These are phyloP conservation scores for Polia nebulosa DNA, from an alignment of 2,888 invertebrate species.

Conservation along the genomic window DNA sequence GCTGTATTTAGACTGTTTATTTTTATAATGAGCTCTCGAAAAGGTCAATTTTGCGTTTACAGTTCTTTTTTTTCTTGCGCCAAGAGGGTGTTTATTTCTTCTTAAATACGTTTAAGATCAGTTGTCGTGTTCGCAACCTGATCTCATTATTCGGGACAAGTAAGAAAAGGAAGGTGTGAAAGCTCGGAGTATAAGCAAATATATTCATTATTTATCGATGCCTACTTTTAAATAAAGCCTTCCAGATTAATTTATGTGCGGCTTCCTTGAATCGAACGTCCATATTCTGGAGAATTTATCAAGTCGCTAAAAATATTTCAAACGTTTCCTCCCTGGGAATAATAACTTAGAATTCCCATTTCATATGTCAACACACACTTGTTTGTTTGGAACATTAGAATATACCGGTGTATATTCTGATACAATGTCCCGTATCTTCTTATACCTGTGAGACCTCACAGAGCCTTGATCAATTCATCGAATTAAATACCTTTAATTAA, in stretches of 20 bases:
- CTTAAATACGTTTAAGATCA: conserved; percentile 65
- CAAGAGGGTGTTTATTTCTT: conserved; percentile 60
- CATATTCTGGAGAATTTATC: conserved; percentile 21
- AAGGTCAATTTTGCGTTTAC: conserved; percentile 67
- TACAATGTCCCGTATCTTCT: conserved; percentile 59
- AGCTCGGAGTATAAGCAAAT: conserved; percentile 47
- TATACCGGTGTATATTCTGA: conserved; percentile 48
- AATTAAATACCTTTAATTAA: conserved; percentile 87
- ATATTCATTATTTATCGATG: conserved; percentile 56
- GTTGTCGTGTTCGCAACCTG: conserved; percentile 60
- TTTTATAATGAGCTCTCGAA: conserved; percentile 75
- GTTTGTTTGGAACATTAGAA: conserved; percentile 39
- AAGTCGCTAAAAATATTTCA: conserved; percentile 30
- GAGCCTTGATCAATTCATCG: conserved; percentile 79
- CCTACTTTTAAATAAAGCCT: conserved; percentile 52
- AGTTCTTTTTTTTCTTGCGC: conserved; percentile 44
- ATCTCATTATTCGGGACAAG: conserved; percentile 60
- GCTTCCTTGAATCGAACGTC: conserved; percentile 24
- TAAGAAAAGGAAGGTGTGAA: conserved; percentile 44
- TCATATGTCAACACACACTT: conserved; percentile 35
- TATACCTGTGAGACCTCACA: conserved; percentile 78
- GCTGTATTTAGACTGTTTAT: conserved; percentile 77
- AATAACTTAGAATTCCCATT: conserved; percentile 57
- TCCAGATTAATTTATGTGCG: conserved; percentile 37
- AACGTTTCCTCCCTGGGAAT: conserved; percentile 36